These are phyloP conservation scores for Tenthredo amoena DNA, from an alignment of 2,888 invertebrate species.

Conservation along the genomic window DNA sequence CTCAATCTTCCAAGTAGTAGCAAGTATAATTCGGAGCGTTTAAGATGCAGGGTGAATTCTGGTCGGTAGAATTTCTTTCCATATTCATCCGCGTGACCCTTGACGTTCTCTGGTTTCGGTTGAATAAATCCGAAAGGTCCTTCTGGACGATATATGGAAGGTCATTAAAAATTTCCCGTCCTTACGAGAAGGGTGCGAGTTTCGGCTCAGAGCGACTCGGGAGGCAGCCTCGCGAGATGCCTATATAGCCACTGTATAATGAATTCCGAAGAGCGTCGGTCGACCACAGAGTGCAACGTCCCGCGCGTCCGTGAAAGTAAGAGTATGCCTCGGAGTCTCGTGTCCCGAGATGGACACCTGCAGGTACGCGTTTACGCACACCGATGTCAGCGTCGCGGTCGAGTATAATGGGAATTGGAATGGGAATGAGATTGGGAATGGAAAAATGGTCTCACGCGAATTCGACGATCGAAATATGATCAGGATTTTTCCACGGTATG, in stretches of 20 bases:
- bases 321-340: conserved; percentile 48
- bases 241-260: conserved; percentile 16
- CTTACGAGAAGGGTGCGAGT: background rate
- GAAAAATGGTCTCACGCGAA: conserved; percentile 15
- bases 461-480: background rate
- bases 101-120: background rate
- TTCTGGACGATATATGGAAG: too few species aligned
- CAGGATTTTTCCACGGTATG: background rate
- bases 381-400: background rate
- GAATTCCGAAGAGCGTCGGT: conserved; percentile 40
- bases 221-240: background rate
- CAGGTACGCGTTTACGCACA: background rate
- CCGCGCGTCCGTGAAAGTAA: conserved; percentile 48
- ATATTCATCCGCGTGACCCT: background rate
- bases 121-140: background rate
- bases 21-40: background rate
- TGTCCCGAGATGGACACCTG: conserved; percentile 41
- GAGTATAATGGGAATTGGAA: background rate
- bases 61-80: background rate
- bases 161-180: background rate
- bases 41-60: background rate
- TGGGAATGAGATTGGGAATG: background rate
- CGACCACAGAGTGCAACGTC: conserved; percentile 44
- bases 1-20: background rate
- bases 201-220: background rate